Evolutionary conservation across 2,113 vertebrate species (phyloP).

Genomic region (Archocentrus centrarchus): DNA sequence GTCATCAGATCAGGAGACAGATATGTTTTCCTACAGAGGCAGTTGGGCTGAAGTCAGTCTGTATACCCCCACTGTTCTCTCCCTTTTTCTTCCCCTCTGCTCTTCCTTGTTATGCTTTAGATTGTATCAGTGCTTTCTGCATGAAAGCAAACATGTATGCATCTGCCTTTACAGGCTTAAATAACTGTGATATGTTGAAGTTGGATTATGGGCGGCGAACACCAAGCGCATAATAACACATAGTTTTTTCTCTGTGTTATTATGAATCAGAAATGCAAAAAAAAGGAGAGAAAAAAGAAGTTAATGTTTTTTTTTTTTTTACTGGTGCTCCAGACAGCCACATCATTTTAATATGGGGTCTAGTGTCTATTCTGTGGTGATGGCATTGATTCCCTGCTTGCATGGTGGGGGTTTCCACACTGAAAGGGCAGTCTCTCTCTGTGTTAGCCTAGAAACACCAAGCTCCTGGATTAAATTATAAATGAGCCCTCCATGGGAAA

Average conservation of each 20-base stretch:
- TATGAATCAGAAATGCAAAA: not conserved
- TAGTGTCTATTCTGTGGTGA: constrained; percentile 59
- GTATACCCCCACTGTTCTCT: not conserved
- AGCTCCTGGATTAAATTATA: constrained; percentile 79
- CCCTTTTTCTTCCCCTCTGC: not conserved
- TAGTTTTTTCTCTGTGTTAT: not conserved
- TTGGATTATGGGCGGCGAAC: constrained; percentile 34
- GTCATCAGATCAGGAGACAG: constrained; percentile 25
- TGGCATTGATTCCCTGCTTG: constrained; percentile 70
- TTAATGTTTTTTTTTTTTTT: not conserved
- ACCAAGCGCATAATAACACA: not conserved
- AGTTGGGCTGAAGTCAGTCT: not conserved
- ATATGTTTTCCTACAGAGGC: constrained; percentile 15
- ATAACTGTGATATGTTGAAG: constrained; percentile 44
- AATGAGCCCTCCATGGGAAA: constrained; percentile 76
- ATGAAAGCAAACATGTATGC: constrained; percentile 23
- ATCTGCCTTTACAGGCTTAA: constrained; percentile 34
- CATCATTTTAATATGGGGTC: constrained; percentile 51
- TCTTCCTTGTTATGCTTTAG: constrained; percentile 22
- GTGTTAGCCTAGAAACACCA: constrained; percentile 74
- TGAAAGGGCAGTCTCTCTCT: constrained; percentile 77
- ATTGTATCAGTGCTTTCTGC: constrained; percentile 27
- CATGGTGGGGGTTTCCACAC: constrained; percentile 75
- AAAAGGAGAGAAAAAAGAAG: not conserved
- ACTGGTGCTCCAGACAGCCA: constrained; percentile 33